These are phyloP conservation scores for Polypedilum pembai DNA, from an alignment of 1,140 invertebrate genomes.

Conservation along the genomic window DNA sequence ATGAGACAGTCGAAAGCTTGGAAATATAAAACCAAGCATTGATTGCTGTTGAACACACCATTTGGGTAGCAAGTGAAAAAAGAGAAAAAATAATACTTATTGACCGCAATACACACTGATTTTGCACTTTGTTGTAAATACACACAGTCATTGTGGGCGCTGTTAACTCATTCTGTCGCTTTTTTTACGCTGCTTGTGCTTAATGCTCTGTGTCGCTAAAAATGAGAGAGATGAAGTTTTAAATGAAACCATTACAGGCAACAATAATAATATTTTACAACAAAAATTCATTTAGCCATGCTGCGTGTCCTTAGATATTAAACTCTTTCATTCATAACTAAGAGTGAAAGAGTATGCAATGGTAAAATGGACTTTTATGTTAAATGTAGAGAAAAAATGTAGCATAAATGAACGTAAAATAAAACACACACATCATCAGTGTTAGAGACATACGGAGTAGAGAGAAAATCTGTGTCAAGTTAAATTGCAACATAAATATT, in stretches of 20 bases:
- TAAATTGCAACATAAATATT: constrained; percentile 5
- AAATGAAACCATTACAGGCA: background rate
- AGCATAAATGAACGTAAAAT: no score
- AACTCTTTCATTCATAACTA: constrained; percentile 2
- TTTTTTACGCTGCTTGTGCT: background rate
- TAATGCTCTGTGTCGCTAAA: background rate
- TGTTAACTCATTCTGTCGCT: background rate
- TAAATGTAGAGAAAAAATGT: no score
- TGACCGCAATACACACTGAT: constrained; percentile 21
- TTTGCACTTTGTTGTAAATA: constrained; percentile 9
- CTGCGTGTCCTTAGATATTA: background rate
- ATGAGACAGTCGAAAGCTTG: background rate
- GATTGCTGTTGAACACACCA: background rate
- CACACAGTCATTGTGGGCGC: background rate
- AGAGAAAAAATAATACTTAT: background rate
- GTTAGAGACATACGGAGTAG: background rate
- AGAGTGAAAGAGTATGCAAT: background rate
- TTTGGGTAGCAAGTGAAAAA: background rate
- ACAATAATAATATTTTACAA: background rate
- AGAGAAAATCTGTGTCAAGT: background rate
- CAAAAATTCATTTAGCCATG: background rate
- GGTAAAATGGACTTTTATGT: background rate
- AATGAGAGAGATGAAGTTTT: background rate
- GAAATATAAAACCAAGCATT: background rate
- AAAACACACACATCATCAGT: background rate